Evolutionary conservation across 2,888 invertebrate species (phyloP), one percentile per base, ranked within the genome.

Genomic region (Brachyptera risi): DNA sequence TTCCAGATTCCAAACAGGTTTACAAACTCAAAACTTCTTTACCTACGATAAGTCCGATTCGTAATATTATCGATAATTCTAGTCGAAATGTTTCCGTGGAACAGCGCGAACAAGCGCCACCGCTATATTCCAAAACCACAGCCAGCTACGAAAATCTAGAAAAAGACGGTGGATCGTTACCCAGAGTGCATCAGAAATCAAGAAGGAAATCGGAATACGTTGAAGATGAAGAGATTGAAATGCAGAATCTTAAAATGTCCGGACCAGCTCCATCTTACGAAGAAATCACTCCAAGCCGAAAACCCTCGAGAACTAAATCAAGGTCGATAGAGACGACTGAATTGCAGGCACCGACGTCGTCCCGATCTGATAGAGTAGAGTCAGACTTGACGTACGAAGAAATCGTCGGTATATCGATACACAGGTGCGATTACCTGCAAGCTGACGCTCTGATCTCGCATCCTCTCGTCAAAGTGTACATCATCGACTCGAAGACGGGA

Each of bases 381-480:
- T n/a, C n/a, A n/a, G n/a, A n/a, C n/a, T n/a, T n/a, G n/a, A n/a
- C n/a, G n/a, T 71, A 71, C 63, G 69, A 72, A 26, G 73, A 74
- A 62, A 74, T 80, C 51, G 71, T 82, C 38, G 79, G 79, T 2
- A 71, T 84, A 26, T 77, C 74, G 17, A 71, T 86, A 60, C 84
- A 85, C 68, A 74, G 78, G 64, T 78, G 80, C 7, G 85, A 86
- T 71, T 75, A 78, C 68, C 73, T 87, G 15, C 78, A 82, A 67
- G 73, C 81, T 54, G 81, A 84, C 73, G 79, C 81, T 61, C 72
- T 78, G 51, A 79, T 83, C 19, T 73, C 78, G 56, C 83, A 85
- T 73, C 86, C 86, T 1, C 76, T 84, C 68, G 82, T 87, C 7
- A 79, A 83, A 68, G 77, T 86, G 21, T 81, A 83, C 66, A 71